A percentile compares a stretch with the other conserved stretches of the same genome.
phyloP scores from a whole-genome alignment of 2,797 vertebrate genomes.

The Phoeniculus purpureus region DNA sequence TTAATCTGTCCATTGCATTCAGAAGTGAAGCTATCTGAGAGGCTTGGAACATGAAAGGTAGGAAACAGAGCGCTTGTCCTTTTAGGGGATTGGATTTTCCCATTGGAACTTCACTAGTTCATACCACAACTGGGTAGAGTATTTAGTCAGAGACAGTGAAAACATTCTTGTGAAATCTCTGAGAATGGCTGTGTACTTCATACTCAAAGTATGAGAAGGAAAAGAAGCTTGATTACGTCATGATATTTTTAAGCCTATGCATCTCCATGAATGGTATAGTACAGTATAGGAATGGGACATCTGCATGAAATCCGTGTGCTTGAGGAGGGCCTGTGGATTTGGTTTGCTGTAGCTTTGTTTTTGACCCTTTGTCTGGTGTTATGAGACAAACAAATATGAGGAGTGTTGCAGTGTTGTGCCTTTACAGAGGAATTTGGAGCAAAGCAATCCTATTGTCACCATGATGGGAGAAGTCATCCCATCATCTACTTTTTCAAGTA shows the following conservation, averaged over 20 bases:
- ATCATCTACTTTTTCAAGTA: neutral
- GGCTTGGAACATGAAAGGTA: neutral
- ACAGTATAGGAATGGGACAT: neutral
- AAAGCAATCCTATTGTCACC: neutral
- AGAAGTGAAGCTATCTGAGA: neutral
- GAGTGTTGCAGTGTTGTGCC: neutral
- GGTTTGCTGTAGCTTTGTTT: neutral
- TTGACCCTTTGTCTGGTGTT: neutral
- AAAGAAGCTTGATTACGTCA: neutral
- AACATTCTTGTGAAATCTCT: neutral
- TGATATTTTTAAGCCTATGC: neutral
- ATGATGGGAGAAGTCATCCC: neutral
- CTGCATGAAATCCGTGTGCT: neutral
- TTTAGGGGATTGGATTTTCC: neutral
- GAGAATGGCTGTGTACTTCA: neutral
- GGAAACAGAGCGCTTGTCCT: neutral
- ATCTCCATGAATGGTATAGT: neutral
- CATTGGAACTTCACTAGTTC: neutral
- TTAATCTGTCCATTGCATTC: neutral
- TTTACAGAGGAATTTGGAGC: neutral
- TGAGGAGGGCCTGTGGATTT: neutral
- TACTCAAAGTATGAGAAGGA: neutral
- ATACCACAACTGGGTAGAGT: neutral
- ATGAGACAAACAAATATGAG: neutral
- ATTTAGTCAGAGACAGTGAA: neutral